Conservation (phyloP, 1,140 invertebrate species). For the Cyphomyrmex costatus region DNA sequence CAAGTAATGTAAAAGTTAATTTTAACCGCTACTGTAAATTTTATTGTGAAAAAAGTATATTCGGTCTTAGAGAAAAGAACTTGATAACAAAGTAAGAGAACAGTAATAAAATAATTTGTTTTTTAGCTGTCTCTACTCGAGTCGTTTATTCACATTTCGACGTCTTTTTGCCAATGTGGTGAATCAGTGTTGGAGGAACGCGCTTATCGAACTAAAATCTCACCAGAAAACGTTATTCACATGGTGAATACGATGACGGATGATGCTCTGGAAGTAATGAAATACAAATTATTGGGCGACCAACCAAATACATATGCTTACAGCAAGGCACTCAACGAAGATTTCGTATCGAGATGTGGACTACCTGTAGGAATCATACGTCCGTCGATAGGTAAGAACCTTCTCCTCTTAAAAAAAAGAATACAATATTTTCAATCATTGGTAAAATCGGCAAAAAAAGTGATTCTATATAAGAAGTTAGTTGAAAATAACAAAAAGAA, state of each 20-base stretch:
- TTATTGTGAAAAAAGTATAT: too few species aligned
- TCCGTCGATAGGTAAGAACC: slow-evolving; percentile 91
- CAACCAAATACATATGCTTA: slow-evolving; percentile 94
- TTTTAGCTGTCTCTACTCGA: slow-evolving; percentile 79
- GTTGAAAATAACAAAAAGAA: neutral
- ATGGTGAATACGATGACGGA: slow-evolving; percentile 93
- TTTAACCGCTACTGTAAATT: too few species aligned
- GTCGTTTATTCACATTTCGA: slow-evolving; percentile 92
- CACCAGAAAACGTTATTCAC: slow-evolving; percentile 92
- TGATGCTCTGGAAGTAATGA: slow-evolving; percentile 90
- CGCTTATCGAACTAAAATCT: slow-evolving; percentile 89
- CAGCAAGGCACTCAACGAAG: slow-evolving; percentile 92
- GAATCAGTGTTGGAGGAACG: slow-evolving; percentile 90
- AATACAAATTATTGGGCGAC: slow-evolving; percentile 91
- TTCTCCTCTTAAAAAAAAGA: neutral
- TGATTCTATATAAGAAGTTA: neutral
- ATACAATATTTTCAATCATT: neutral
- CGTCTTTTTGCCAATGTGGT: slow-evolving; percentile 93
- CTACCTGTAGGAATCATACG: slow-evolving; percentile 91
- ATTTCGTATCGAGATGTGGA: slow-evolving; percentile 89
- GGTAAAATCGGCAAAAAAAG: neutral
- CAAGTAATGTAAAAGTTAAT: too few species aligned
- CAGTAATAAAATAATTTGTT: neutral
- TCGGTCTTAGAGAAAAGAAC: too few species aligned
- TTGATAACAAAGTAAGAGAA: neutral